A percentile compares a stretch with the other conserved stretches of the same genome.
phyloP scores from a whole-genome alignment of 2,888 invertebrate genomes.

The Epistrophe eligans region DNA sequence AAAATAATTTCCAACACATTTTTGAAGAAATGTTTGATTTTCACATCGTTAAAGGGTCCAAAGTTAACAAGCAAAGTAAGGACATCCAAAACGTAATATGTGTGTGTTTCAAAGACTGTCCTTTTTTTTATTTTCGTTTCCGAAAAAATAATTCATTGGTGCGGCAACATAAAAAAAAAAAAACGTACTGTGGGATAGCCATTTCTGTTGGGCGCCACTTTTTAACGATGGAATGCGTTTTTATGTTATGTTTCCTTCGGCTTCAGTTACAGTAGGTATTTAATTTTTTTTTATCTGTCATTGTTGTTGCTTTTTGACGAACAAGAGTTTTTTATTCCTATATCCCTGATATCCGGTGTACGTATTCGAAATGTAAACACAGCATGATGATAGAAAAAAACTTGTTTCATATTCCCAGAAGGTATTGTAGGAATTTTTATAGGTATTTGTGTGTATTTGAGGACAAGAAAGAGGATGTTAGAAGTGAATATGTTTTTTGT shows the following conservation, averaged over 20 bases:
- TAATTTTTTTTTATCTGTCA: neutral
- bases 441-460: neutral
- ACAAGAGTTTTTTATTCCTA: slow-evolving; percentile 24
- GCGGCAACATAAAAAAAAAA: neutral
- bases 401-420: slow-evolving; percentile 26
- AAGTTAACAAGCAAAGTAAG: slow-evolving; percentile 14
- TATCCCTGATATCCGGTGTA: slow-evolving; percentile 48
- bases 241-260: slow-evolving; percentile 14
- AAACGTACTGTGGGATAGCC: slow-evolving; percentile 21
- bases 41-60: slow-evolving; percentile 18
- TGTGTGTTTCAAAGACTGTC: neutral
- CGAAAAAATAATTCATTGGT: neutral
- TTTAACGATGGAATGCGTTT: slow-evolving; percentile 53
- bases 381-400: slow-evolving; percentile 19
- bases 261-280: slow-evolving; percentile 24
- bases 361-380: slow-evolving; percentile 38
- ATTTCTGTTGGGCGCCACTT: slow-evolving; percentile 44
- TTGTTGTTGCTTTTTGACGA: slow-evolving; percentile 19
- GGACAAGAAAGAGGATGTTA: slow-evolving; percentile 29
- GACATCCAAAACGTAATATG: neutral
- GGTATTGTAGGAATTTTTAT: slow-evolving; percentile 15
- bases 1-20: slow-evolving; percentile 23
- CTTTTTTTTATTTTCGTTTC: neutral
- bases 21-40: slow-evolving; percentile 38
- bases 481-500: slow-evolving; percentile 19